Evolutionary conservation across 2,113 vertebrate species (phyloP).

Genomic region (Pelecanus crispus): DNA sequence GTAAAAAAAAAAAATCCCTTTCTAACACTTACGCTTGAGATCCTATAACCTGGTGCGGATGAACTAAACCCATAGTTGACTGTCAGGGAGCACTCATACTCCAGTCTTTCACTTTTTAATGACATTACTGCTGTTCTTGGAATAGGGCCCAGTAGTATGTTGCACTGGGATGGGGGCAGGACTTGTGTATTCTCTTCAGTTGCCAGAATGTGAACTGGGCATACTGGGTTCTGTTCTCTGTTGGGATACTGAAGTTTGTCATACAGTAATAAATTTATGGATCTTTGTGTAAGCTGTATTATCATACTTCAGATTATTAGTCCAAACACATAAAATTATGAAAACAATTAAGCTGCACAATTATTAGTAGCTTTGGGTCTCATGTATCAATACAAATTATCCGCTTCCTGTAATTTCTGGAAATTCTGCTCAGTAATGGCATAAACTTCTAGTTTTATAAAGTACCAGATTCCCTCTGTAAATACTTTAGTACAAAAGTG

Average conservation of each 20-base stretch:
- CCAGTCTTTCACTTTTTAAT: background rate
- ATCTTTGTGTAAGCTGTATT: background rate
- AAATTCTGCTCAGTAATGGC: background rate
- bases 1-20: background rate
- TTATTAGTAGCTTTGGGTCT: background rate
- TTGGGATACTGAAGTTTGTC: background rate
- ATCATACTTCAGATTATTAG: background rate
- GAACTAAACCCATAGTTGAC: background rate
- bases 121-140: background rate
- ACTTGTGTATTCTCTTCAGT: background rate
- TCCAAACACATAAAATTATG: background rate
- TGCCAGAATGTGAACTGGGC: fast-evolving
- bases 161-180: fast-evolving
- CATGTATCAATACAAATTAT: background rate
- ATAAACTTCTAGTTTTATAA: background rate
- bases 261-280: background rate
- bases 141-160: background rate
- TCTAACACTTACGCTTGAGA: background rate
- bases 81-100: background rate
- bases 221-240: background rate
- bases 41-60: background rate
- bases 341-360: background rate
- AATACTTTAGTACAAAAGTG: background rate
- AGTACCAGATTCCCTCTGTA: background rate
- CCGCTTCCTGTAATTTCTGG: background rate